These are phyloP conservation scores for Piprites chloris DNA, from an alignment of 2,113 vertebrate species.

Conservation along the genomic window DNA sequence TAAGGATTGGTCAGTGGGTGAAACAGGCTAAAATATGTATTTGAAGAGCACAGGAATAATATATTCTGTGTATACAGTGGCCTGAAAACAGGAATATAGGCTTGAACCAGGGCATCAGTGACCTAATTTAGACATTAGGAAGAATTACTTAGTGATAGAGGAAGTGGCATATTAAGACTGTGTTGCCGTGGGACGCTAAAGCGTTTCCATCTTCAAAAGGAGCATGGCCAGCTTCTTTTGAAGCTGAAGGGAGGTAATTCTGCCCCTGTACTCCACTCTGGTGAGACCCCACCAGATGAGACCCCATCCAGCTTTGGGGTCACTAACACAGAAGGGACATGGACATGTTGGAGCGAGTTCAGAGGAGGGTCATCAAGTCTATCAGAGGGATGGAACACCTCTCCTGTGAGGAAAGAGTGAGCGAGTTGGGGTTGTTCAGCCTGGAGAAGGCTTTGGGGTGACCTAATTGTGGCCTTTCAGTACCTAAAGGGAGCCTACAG, in stretches of 20 bases:
- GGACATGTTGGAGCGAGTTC: rapidly evolving
- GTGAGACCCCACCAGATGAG: not conserved
- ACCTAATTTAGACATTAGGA: not conserved
- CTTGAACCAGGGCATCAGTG: not conserved
- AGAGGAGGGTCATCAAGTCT: not conserved
- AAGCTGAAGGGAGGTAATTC: not conserved
- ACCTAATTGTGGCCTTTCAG: not conserved
- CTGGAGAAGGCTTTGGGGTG: not conserved
- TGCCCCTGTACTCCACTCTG: not conserved
- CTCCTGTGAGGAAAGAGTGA: not conserved
- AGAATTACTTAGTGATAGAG: not conserved
- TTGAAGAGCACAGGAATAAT: not conserved
- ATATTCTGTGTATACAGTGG: rapidly evolving
- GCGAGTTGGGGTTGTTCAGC: not conserved
- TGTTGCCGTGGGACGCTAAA: not conserved
- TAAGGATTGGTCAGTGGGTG: not conserved
- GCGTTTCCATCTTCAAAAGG: not conserved
- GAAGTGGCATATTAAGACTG: rapidly evolving
- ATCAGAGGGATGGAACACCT: not conserved
- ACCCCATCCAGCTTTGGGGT: not conserved
- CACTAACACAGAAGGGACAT: not conserved
- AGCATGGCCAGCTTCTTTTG: not conserved
- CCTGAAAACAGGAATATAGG: not conserved
- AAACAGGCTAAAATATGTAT: not conserved
- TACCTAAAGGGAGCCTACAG: not conserved